Base-by-base conservation (phyloP, 2,113 vertebrate genomes). In the Laticauda laticaudata region DNA sequence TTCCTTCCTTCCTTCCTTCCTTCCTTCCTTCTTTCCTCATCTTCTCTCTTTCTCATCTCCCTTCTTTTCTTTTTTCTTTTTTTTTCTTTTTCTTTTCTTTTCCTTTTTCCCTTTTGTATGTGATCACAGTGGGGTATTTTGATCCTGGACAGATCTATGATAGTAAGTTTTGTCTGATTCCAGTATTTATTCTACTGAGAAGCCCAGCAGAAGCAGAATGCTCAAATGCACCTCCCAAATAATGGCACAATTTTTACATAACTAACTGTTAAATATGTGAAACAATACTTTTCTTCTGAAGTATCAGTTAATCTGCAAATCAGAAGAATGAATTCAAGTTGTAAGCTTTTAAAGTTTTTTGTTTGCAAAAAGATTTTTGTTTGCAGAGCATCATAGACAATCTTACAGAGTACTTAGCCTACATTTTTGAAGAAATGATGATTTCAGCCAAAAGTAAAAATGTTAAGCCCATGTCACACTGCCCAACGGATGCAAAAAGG, bases 401-500 rank as follows among this genome's bases (percentile, higher is more conserved):
- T 59, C 92, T 93, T 69, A 29, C 88, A 91, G 88, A 34, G 64
- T 9, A 69, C 91, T 90, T 39, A 29, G n/a, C 21, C 56, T 21
- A 85, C 85, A 48, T 7, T 39, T 93, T 43, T 92, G 24, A 61
- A 75, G 69, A 4, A 10, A 0, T 0, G 64, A 89, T 69, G 0
- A 1, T 92, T 94, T 91, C 0, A 1, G 4, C 6, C 87, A 91
- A 95, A 91, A 92, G 86, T 53, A 92, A 26, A 94, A n/a, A 57
- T 3, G 0, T 3, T 6, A 5, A 15, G 0, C n/a, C n/a, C n/a
- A n/a, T n/a, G n/a, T n/a, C n/a, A n/a, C n/a, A n/a, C n/a, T n/a
- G n/a, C n/a, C n/a, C n/a, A n/a, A n/a, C n/a, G n/a, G n/a, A n/a
- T n/a, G n/a, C n/a, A n/a, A n/a, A n/a, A n/a, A n/a, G n/a, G n/a